Percentiles rank a stretch among this genome's conserved stretches.
These are phyloP conservation scores for Hypocryptadius cinnamomeus DNA, from an alignment of 2,113 vertebrate species.

Conservation along the genomic window DNA sequence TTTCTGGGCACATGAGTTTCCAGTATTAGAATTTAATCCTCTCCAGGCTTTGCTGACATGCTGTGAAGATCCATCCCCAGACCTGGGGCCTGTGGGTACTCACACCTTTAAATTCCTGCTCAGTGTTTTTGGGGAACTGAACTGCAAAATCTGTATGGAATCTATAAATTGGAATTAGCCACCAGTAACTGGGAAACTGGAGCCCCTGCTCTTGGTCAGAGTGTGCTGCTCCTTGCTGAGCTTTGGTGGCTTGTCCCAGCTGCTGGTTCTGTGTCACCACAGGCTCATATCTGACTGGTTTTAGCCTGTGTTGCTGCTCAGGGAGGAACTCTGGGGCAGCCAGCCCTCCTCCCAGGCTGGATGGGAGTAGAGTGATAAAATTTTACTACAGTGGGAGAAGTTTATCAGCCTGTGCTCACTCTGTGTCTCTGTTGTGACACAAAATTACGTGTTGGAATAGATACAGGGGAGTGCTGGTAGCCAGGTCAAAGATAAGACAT, in stretches of 20 bases:
- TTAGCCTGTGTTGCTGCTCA: not conserved
- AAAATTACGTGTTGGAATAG: not conserved
- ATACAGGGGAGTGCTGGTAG: not conserved
- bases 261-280: not conserved
- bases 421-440: not conserved
- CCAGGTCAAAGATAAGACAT: not conserved
- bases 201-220: not conserved
- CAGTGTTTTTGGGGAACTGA: not conserved
- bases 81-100: not conserved
- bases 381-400: not conserved
- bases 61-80: not conserved
- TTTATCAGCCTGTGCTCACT: not conserved
- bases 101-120: rapidly evolving
- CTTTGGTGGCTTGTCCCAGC: not conserved
- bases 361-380: not conserved
- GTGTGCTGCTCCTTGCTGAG: not conserved
- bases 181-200: not conserved
- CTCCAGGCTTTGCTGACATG: not conserved
- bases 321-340: not conserved
- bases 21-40: not conserved
- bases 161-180: not conserved
- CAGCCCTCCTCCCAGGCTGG: not conserved
- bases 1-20: not conserved
- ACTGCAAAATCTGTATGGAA: not conserved
- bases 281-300: not conserved